phyloP scores from a whole-genome alignment of 2,888 invertebrate genomes.

The Sinotaia quadrata region DNA sequence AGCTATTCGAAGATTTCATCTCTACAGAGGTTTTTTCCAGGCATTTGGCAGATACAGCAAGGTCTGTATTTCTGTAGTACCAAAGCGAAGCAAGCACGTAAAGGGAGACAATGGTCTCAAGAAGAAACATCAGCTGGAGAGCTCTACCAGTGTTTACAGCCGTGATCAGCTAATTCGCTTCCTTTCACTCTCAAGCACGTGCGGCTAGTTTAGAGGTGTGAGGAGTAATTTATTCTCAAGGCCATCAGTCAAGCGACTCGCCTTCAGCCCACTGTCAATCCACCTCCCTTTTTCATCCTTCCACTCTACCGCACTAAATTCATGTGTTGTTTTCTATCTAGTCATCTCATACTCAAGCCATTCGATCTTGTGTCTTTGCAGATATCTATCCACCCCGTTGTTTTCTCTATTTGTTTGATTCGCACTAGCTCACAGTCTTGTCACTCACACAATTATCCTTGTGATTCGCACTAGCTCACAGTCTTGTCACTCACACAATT shows the following conservation, averaged over 20 bases:
- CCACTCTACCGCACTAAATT: too few species aligned
- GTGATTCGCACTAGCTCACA: too few species aligned
- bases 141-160: conserved; percentile 2
- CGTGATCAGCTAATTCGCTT: conserved; percentile 1
- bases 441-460: too few species aligned
- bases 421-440: too few species aligned
- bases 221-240: conserved; percentile 13
- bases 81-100: background rate
- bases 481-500: too few species aligned
- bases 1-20: too few species aligned
- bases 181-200: conserved; percentile 13
- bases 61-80: background rate
- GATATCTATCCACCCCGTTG: too few species aligned
- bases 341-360: too few species aligned
- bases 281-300: background rate
- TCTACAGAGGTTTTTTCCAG: too few species aligned
- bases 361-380: too few species aligned
- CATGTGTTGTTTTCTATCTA: too few species aligned
- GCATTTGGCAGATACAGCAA: background rate
- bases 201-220: conserved; percentile 21
- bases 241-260: background rate
- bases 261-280: background rate
- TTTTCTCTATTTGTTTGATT: too few species aligned
- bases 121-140: background rate
- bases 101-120: background rate